Base-by-base conservation (phyloP, 2,113 vertebrate genomes). In the Smithornis capensis region DNA sequence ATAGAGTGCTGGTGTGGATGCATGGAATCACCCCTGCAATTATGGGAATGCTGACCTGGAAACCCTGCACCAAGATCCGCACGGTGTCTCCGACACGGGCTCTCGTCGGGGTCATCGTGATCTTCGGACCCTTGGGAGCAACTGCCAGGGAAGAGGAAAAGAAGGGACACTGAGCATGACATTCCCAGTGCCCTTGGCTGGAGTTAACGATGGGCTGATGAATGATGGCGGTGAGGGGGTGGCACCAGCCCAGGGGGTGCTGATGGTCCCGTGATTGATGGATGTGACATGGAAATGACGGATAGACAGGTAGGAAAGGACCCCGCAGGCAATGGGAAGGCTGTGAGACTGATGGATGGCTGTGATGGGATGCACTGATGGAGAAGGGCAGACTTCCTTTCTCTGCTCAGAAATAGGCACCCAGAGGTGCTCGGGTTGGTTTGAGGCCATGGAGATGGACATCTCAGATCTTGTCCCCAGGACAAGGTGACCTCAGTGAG, bases 71-170 rank as follows among this genome's bases (percentile, higher is more conserved):
- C 33, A 97, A 89, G 80, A 99, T 99, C 83, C 98, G 96, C 42
- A 99, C 99, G 0, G 99, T 99, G 97, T 99, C 99, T 74, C 99
- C 99, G 0, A 99, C 99, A 0, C 97, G 98, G 28, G 98, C 99
- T 97, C 98, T 98, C 7, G 96, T 98, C 9, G 99, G 99, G 0
- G 93, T 98, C 98, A 99, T 98, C 1, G 93, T 87, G 84, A 99
- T 98, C 97, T 98, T 98, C 5, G 99, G 99, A n/a, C 99, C 99
- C 88, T 98, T 99, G 55, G 99, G 99, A 89, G 99, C 98, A 56
- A 98, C 99, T 99, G 96, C 33, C 40, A 18, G 22, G 47, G 50
- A 78, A 42, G 8, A 49, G 62, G 31, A 94, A 28, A 59, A 67
- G 71, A 57, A 19, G 9, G 9, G 21, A 10, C 2, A 2, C 0